Conservation (phyloP, 2,113 vertebrate species). For the Thryonomys swinderianus region DNA sequence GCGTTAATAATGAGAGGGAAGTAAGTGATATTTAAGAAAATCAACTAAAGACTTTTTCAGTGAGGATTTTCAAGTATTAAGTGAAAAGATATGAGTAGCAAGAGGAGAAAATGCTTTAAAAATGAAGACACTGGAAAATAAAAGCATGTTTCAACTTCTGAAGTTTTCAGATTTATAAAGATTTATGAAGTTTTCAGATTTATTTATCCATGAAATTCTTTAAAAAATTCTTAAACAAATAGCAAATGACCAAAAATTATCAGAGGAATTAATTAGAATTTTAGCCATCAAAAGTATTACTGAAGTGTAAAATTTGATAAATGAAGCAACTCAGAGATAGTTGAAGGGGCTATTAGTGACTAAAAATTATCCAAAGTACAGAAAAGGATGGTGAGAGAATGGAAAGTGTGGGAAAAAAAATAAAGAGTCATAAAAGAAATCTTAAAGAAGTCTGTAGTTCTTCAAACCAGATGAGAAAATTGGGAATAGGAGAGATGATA, state of each 20-base stretch:
- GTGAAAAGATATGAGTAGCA: not conserved
- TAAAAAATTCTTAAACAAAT: not conserved
- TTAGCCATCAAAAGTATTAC: not conserved
- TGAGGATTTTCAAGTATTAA: not conserved
- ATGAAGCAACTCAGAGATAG: not conserved
- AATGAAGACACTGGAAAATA: not conserved
- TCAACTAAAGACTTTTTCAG: not conserved
- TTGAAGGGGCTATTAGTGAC: not conserved
- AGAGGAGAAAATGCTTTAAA: not conserved
- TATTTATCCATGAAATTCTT: not conserved
- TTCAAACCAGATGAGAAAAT: not conserved
- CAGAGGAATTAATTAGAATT: constrained; percentile 2
- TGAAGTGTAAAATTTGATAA: not conserved
- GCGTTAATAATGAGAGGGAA: not conserved
- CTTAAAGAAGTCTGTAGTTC: not conserved
- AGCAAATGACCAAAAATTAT: not conserved
- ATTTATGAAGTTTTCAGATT: too few relatives aligned
- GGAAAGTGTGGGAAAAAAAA: not conserved
- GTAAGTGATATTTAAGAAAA: not conserved
- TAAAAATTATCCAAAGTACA: not conserved
- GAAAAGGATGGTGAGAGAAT: not conserved
- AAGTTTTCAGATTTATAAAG: not conserved
- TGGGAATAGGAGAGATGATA: not conserved
- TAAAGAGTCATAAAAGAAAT: not conserved
- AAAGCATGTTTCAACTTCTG: not conserved